Evolutionary conservation across 2,888 invertebrate species (phyloP).

Genomic region (Tortricodes alternella): DNA sequence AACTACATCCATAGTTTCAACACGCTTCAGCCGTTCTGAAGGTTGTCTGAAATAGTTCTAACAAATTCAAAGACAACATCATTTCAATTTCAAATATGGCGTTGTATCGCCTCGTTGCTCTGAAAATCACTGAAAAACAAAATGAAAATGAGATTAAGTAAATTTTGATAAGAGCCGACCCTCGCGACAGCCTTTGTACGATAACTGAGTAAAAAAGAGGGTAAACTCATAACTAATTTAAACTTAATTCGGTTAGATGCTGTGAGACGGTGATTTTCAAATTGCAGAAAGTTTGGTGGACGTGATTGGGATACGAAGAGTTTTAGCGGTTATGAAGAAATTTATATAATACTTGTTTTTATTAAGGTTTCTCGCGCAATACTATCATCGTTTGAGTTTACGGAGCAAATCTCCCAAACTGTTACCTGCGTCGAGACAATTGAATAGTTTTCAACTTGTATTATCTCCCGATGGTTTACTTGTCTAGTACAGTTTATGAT

Average conservation of each 20-base stretch:
- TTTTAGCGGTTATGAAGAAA: conserved; percentile 14
- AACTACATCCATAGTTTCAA: too few species aligned
- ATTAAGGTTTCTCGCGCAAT: not conserved
- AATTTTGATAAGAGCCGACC: conserved; percentile 31
- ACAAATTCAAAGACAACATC: not conserved
- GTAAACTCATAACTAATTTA: conserved; percentile 42
- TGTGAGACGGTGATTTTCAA: conserved; percentile 36
- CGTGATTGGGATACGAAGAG: conserved; percentile 20
- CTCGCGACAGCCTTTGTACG: conserved; percentile 28
- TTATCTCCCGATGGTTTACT: too few species aligned
- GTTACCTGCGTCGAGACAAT: too few species aligned
- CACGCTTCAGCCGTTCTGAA: too few species aligned
- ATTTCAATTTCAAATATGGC: not conserved
- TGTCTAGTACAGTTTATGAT: too few species aligned
- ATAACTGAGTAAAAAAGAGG: conserved; percentile 33
- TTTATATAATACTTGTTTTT: conserved; percentile 14
- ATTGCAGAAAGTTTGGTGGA: conserved; percentile 18
- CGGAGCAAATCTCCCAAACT: too few species aligned
- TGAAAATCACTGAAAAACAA: conserved; percentile 1
- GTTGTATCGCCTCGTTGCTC: not conserved
- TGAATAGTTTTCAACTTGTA: too few species aligned
- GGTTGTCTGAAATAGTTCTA: not conserved
- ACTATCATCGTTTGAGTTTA: too few species aligned
- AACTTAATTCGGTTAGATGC: conserved; percentile 41
- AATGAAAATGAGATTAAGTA: conserved; percentile 32